phyloP scores from a whole-genome alignment of 2,888 invertebrate species.

The Pristionchus fissidentatus region DNA sequence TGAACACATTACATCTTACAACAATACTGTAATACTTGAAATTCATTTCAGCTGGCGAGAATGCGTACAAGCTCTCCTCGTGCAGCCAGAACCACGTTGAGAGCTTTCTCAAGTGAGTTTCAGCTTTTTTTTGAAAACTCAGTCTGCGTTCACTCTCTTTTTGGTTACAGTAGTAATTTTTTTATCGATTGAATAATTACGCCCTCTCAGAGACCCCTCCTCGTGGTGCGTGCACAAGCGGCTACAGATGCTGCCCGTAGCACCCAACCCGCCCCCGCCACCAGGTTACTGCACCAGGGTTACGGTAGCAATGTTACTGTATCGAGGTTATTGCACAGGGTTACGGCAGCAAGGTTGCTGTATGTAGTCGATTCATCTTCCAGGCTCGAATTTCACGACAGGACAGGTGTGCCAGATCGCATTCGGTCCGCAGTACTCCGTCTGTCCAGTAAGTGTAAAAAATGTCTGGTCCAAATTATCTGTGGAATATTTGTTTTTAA shows the following conservation, averaged over 20 bases:
- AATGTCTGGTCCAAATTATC: too few species aligned
- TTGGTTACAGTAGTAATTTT: neutral
- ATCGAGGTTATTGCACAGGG: neutral
- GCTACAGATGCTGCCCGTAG: neutral
- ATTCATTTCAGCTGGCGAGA: conserved; percentile 5
- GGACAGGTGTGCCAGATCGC: conserved; percentile 70
- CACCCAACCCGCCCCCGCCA: neutral
- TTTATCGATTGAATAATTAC: neutral
- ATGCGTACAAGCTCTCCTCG: conserved; percentile 24
- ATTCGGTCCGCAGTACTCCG: conserved; percentile 69
- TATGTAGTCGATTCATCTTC: neutral
- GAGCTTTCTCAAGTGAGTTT: conserved; percentile 32
- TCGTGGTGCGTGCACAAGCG: conserved; percentile 49
- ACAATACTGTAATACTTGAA: neutral
- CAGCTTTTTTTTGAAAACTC: too few species aligned
- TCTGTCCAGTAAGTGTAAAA: conserved; percentile 62
- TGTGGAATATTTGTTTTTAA: too few species aligned
- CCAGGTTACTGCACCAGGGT: conserved; percentile 24
- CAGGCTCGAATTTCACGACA: conserved; percentile 24
- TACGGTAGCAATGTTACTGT: neutral
- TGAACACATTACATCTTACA: neutral
- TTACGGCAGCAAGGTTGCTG: neutral
- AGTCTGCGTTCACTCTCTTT: too few species aligned
- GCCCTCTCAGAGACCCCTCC: conserved; percentile 14
- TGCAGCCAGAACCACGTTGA: conserved; percentile 45